phyloP scores from a whole-genome alignment of 2,113 vertebrate genomes.

The Origma solitaria region DNA sequence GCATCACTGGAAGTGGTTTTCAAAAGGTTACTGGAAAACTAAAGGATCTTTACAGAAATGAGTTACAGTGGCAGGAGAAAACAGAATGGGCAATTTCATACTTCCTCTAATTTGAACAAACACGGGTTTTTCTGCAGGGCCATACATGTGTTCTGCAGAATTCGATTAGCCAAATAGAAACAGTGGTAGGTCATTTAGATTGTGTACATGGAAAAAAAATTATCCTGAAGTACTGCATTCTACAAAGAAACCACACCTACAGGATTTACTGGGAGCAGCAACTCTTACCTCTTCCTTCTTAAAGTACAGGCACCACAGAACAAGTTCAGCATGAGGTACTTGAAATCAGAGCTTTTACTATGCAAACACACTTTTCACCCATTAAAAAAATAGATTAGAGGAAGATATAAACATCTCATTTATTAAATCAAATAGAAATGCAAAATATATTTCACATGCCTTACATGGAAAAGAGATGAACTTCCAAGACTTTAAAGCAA shows the following conservation, averaged over 20 bases:
- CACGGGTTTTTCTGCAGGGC: neutral
- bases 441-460: conserved; percentile 59
- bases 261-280: neutral
- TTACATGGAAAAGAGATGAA: conserved; percentile 54
- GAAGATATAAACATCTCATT: conserved; percentile 48
- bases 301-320: neutral
- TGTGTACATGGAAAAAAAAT: neutral
- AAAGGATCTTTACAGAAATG: neutral
- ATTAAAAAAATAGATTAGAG: conserved; percentile 22
- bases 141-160: neutral
- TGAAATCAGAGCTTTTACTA: neutral
- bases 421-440: conserved; percentile 63
- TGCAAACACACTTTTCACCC: neutral
- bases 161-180: neutral
- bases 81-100: neutral
- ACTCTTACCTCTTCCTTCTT: neutral
- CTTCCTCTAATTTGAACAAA: neutral
- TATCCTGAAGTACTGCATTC: neutral
- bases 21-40: neutral
- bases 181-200: neutral
- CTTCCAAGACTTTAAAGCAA: conserved; percentile 41
- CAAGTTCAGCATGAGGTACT: neutral
- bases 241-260: neutral
- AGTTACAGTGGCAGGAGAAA: neutral
- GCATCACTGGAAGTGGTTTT: neutral